These are phyloP conservation scores for Siniperca obscura DNA, from an alignment of 2,797 vertebrate species.

Conservation along the genomic window DNA sequence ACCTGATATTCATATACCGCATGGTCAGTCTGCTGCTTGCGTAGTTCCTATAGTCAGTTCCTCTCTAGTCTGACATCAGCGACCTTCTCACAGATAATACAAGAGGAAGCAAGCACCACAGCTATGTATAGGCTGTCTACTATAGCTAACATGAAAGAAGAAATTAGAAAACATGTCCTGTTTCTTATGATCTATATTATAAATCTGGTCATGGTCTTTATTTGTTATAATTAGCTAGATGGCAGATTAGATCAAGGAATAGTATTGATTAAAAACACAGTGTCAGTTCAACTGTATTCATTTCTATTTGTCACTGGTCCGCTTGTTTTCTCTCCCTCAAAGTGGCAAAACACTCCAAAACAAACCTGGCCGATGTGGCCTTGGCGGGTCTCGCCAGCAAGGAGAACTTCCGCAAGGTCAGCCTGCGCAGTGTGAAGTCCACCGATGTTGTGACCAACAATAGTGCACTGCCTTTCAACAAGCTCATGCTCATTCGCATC, in stretches of 20 bases:
- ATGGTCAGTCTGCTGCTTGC: background rate
- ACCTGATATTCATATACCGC: background rate
- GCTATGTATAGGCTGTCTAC: background rate
- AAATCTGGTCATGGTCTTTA: background rate
- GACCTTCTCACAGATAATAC: conserved; percentile 18
- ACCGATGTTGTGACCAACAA: conserved; percentile 88
- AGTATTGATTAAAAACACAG: background rate
- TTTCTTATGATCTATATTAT: background rate
- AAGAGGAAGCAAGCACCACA: conserved; percentile 41
- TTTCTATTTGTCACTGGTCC: background rate
- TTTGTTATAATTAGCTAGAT: background rate
- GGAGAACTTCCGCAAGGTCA: conserved; percentile 88
- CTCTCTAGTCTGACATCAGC: conserved; percentile 16
- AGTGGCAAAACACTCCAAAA: conserved; percentile 88
- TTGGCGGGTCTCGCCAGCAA: conserved; percentile 88
- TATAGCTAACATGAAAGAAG: background rate
- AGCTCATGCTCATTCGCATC: conserved; percentile 89
- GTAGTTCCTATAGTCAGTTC: conserved; percentile 28
- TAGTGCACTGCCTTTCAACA: conserved; percentile 85
- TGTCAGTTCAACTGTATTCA: background rate
- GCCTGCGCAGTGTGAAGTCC: conserved; percentile 85
- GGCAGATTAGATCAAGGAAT: background rate
- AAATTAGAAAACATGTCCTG: background rate
- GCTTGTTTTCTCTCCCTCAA: conserved; percentile 24
- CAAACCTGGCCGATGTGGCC: conserved; percentile 84